A percentile compares a stretch with the other conserved stretches of the same genome.
phyloP scores from a whole-genome alignment of 2,888 invertebrate genomes.

The Petrolisthes manimaculis region DNA sequence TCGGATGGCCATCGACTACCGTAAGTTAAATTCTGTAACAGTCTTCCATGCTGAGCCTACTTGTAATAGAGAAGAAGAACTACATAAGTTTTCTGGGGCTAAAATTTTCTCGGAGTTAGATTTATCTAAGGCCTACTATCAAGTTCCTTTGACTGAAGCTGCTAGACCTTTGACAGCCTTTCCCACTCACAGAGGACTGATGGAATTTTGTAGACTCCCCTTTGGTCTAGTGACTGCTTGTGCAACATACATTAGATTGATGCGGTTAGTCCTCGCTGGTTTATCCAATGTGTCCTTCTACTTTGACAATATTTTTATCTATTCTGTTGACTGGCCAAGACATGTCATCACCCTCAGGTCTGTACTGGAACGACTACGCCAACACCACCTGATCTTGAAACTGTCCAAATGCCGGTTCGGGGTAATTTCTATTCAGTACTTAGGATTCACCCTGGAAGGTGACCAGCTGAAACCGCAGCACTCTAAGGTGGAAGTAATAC shows the following conservation, averaged over 20 bases:
- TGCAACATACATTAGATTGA: constrained; percentile 19
- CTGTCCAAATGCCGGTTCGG: constrained; percentile 1
- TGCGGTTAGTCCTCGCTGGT: constrained; percentile 21
- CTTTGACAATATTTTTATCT: neutral
- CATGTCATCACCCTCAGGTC: too few relatives aligned
- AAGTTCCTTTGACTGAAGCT: neutral
- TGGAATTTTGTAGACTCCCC: constrained; percentile 15
- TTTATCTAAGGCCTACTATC: constrained; percentile 10
- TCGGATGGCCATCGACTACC: constrained; percentile 28
- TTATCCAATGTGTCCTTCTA: constrained; percentile 6
- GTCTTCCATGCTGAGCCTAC: constrained; percentile 28
- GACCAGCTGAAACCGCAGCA: neutral
- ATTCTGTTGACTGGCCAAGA: neutral
- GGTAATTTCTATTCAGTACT: neutral
- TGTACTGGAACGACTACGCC: neutral
- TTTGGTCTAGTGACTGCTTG: neutral
- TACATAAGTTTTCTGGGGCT: constrained; percentile 24
- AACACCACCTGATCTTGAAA: neutral
- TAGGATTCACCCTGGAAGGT: neutral
- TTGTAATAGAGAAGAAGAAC: neutral
- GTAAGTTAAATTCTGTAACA: constrained; percentile 21
- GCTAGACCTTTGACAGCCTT: constrained; percentile 1
- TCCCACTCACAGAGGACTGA: constrained; percentile 4
- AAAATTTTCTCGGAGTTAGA: constrained; percentile 8
- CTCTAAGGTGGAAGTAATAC: neutral